Conservation (phyloP, 2,113 vertebrate species). For the Isichthys henryi region DNA sequence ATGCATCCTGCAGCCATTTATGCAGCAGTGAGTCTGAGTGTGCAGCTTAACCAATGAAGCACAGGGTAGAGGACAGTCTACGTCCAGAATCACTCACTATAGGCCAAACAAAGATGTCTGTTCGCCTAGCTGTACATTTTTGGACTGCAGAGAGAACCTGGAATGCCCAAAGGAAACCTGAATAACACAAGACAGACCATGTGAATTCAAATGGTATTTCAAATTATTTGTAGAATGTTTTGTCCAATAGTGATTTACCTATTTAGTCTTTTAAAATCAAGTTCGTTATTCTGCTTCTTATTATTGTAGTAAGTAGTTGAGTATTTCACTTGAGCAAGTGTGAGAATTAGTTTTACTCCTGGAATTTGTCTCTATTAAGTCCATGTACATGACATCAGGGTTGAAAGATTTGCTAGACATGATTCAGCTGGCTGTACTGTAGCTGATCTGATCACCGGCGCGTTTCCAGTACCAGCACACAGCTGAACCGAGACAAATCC, state of each 20-base stretch:
- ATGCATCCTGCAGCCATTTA: background rate
- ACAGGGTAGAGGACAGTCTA: background rate
- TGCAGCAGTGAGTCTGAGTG: background rate
- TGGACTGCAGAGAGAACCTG: background rate
- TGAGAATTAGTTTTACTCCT: background rate
- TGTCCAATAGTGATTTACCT: no score
- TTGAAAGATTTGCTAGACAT: background rate
- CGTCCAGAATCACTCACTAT: background rate
- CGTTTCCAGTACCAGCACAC: background rate
- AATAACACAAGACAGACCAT: background rate
- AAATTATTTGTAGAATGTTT: no score
- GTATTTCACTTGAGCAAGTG: background rate
- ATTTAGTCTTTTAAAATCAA: no score
- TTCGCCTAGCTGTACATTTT: background rate
- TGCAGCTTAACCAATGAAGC: background rate
- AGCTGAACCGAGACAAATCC: background rate
- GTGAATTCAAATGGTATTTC: no score
- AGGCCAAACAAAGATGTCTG: background rate
- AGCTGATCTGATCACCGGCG: background rate
- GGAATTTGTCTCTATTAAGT: background rate
- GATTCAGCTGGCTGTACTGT: background rate
- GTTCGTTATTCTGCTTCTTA: no score
- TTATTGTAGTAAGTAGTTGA: background rate
- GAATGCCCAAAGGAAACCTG: background rate
- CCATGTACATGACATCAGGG: background rate